Evolutionary conservation across 30 jellyfish, hydroid and myxozoan species (phyloP).

Genomic region (Aurelia aurita complex sp. Pacific): DNA sequence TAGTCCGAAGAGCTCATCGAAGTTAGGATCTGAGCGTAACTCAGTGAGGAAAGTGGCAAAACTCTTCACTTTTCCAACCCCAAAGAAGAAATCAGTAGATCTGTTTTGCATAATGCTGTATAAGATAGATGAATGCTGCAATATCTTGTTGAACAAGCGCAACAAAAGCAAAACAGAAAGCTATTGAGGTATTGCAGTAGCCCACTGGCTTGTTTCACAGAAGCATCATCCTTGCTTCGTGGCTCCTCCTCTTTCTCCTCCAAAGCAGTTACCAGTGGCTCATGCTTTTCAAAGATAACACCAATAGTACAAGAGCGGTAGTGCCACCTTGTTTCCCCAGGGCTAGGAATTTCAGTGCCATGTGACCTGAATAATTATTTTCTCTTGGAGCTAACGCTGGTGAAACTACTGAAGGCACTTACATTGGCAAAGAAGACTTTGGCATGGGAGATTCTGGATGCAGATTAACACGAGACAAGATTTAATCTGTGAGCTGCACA

Average conservation of each 20-base stretch:
- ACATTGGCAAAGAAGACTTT: conserved; percentile 15
- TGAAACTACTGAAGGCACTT: conserved; percentile 28
- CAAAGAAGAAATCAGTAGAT: conserved; percentile 22
- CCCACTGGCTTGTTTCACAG: conserved; percentile 37
- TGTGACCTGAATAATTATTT: not conserved
- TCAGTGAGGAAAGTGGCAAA: not conserved
- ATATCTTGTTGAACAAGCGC: conserved; percentile 3
- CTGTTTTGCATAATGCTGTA: conserved; percentile 46
- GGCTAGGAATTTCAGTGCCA: conserved; percentile 36
- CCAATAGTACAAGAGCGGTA: conserved; percentile 19
- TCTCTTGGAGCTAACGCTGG: conserved; percentile 41
- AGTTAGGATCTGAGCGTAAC: not conserved
- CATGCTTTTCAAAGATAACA: not conserved
- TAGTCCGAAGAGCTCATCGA: too few species aligned
- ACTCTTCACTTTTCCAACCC: conserved; percentile 6
- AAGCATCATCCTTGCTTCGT: conserved; percentile 29
- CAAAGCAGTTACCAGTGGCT: not conserved
- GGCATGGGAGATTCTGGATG: conserved; percentile 7
- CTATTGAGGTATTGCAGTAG: conserved; percentile 40
- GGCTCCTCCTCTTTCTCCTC: conserved; percentile 23
- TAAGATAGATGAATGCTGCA: not conserved
- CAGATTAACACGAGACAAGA: conserved; percentile 54
- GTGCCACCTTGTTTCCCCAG: conserved; percentile 59
- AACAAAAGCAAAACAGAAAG: conserved; percentile 44
- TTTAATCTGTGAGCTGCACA: conserved; percentile 42